Evolutionary conservation across 1,140 invertebrate genomes (phyloP).

Genomic region (Ostrea edulis): DNA sequence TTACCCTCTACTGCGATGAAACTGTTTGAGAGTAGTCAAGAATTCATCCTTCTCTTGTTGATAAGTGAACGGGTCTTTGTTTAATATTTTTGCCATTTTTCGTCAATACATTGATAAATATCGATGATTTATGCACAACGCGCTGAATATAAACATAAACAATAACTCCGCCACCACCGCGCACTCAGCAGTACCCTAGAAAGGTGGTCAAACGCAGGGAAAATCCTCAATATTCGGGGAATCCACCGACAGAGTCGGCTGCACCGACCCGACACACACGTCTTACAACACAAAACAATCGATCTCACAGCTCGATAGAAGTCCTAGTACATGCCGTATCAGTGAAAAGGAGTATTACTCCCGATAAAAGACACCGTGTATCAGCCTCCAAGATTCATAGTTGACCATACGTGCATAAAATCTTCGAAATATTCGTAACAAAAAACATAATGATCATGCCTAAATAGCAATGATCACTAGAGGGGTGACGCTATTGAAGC

Average conservation of each 20-base stretch:
- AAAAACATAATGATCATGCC: slow-evolving; percentile 79
- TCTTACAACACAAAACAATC: slow-evolving; percentile 63
- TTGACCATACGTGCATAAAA: slow-evolving; percentile 72
- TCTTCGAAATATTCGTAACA: slow-evolving; percentile 73
- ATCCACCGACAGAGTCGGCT: slow-evolving; percentile 70
- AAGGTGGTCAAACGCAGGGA: slow-evolving; percentile 71
- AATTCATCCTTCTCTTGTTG: slow-evolving; percentile 87
- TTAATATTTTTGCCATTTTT: slow-evolving; percentile 85
- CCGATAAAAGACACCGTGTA: slow-evolving; percentile 50
- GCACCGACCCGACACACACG: slow-evolving; percentile 63
- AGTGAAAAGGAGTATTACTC: slow-evolving; percentile 59
- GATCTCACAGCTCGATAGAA: slow-evolving; percentile 61
- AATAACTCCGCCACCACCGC: slow-evolving; percentile 48
- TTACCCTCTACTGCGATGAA: slow-evolving; percentile 92
- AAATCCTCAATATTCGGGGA: slow-evolving; percentile 75
- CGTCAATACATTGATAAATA: slow-evolving; percentile 53
- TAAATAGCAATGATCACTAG: slow-evolving; percentile 71
- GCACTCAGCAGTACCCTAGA: slow-evolving; percentile 62
- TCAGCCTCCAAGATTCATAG: slow-evolving; percentile 68
- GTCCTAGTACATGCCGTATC: slow-evolving; percentile 58
- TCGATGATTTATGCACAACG: slow-evolving; percentile 59
- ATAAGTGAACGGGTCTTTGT: slow-evolving; percentile 87
- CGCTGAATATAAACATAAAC: slow-evolving; percentile 47
- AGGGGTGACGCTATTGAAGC: slow-evolving; percentile 70
- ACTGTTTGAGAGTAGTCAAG: slow-evolving; percentile 89